Conservation (phyloP, 2,113 vertebrate genomes). For the Haliaeetus leucogaster region DNA sequence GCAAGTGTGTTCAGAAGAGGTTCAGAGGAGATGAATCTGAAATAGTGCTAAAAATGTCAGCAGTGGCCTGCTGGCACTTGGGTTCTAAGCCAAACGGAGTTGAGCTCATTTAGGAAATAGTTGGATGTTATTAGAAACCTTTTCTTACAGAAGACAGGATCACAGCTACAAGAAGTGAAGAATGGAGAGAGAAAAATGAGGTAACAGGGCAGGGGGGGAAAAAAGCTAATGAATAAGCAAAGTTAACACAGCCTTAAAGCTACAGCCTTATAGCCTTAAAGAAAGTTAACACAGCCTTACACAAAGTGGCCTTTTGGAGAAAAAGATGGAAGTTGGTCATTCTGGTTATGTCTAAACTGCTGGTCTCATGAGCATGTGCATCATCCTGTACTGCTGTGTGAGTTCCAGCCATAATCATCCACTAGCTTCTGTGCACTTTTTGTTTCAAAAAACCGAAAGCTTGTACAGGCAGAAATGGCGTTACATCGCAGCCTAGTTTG, state of each 20-base stretch:
- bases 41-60: background rate
- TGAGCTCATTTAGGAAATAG: background rate
- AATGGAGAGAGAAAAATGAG: background rate
- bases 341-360: background rate
- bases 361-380: background rate
- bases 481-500: background rate
- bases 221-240: background rate
- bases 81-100: background rate
- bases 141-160: background rate
- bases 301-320: background rate
- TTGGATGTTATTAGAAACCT: background rate
- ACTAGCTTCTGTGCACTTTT: background rate
- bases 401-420: background rate
- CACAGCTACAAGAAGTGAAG: background rate
- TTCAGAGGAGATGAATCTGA: background rate
- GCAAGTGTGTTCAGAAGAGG: background rate
- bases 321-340: background rate
- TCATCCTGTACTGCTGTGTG: background rate
- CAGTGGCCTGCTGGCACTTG: background rate
- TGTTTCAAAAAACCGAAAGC: background rate
- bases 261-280: background rate
- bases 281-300: background rate
- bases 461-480: background rate
- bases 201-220: background rate
- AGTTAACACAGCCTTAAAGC: background rate